These are phyloP conservation scores for Typhlomys cinereus DNA, from an alignment of 2,113 vertebrate genomes.

Conservation along the genomic window DNA sequence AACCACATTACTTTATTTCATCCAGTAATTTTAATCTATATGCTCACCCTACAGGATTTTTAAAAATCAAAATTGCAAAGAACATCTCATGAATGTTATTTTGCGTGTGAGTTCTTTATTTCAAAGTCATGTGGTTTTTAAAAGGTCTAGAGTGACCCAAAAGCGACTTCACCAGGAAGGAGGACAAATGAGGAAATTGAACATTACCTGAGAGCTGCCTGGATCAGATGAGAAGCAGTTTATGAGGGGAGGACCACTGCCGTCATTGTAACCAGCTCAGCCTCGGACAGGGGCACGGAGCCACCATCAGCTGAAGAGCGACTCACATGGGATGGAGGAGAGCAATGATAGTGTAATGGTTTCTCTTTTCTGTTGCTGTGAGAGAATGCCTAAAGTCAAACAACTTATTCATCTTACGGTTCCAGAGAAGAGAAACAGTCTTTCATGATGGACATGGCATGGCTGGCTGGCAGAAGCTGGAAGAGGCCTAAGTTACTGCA, in stretches of 20 bases:
- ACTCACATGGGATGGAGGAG: not conserved
- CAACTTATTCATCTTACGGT: no score
- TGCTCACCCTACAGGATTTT: not conserved
- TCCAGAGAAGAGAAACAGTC: no score
- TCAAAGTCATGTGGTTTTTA: not conserved
- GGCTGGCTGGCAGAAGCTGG: no score
- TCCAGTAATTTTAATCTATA: conserved; percentile 44
- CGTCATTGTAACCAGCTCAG: not conserved
- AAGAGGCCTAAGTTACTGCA: no score
- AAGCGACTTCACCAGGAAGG: not conserved
- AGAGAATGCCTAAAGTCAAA: no score
- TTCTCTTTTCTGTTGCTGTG: no score
- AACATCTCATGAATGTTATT: conserved; percentile 30
- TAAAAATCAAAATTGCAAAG: not conserved
- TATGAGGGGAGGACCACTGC: not conserved
- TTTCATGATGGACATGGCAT: no score
- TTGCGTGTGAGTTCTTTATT: conserved; percentile 36
- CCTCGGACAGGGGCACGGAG: not conserved
- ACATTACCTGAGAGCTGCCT: not conserved
- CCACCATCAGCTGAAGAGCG: not conserved
- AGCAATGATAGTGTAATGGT: no score
- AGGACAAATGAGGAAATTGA: not conserved
- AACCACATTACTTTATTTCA: conserved; percentile 43
- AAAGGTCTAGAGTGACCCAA: not conserved
- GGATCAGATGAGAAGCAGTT: not conserved